These are phyloP conservation scores for Drepana falcataria DNA, from an alignment of 2,888 invertebrate species.

Conservation along the genomic window DNA sequence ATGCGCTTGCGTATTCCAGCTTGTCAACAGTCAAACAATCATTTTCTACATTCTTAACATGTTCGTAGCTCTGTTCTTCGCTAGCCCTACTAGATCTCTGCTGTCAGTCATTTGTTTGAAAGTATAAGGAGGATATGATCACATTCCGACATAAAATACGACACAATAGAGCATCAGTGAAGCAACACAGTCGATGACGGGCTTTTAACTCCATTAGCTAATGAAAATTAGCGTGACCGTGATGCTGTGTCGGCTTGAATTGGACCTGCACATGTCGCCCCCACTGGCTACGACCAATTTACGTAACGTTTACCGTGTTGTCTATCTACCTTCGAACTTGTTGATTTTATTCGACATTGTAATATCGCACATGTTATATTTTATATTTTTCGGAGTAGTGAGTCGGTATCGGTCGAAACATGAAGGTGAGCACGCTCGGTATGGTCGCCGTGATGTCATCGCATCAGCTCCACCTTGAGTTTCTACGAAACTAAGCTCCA, in stretches of 20 bases:
- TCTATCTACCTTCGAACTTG: background rate
- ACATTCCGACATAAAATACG: conserved; percentile 10
- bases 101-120: no score
- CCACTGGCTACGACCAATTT: conserved; percentile 19
- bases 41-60: no score
- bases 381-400: conserved; percentile 11
- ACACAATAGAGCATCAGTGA: conserved; percentile 15
- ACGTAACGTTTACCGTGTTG: conserved; percentile 4
- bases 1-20: conserved; percentile 17
- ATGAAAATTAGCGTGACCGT: conserved; percentile 62
- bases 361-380: no score
- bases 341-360: background rate
- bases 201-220: conserved; percentile 47
- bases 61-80: no score
- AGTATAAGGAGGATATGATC: no score
- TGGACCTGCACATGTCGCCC: conserved; percentile 30
- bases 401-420: conserved; percentile 24
- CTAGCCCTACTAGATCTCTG: background rate
- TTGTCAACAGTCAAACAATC: background rate
- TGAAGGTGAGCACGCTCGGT: conserved; percentile 56
- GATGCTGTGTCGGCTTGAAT: conserved; percentile 24
- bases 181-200: conserved; percentile 16
- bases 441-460: conserved; percentile 64
- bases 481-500: conserved; percentile 67
- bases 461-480: conserved; percentile 44